Conservation (phyloP, 2,888 invertebrate species). For the Osedax frankpressi region DNA sequence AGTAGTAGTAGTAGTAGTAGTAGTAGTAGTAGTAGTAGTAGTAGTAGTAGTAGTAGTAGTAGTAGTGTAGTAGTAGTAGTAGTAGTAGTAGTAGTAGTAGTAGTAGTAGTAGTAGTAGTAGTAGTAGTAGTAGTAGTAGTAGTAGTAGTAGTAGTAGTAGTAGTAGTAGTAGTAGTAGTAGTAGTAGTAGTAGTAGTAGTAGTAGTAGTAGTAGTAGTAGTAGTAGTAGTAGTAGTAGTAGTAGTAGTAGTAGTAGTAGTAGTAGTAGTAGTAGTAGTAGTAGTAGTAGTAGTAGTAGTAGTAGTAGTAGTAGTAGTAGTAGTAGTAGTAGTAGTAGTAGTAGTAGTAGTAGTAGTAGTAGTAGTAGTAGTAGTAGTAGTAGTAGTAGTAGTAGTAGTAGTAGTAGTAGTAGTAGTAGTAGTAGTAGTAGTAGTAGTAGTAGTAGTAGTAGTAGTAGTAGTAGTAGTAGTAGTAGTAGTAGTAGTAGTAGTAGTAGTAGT, state of each 20-base stretch:
- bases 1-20: slow-evolving; percentile 25
- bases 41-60: slow-evolving; percentile 21
- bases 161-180: slow-evolving; percentile 24
- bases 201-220: slow-evolving; percentile 25
- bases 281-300: slow-evolving; percentile 23
- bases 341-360: slow-evolving; percentile 22
- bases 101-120: slow-evolving; percentile 23
- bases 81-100: slow-evolving; percentile 20
- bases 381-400: slow-evolving; percentile 21
- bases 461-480: slow-evolving; percentile 23
- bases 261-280: slow-evolving; percentile 24
- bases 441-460: slow-evolving; percentile 24
- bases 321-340: slow-evolving; percentile 23
- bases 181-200: slow-evolving; percentile 21
- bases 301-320: slow-evolving; percentile 24
- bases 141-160: slow-evolving; percentile 24
- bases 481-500: slow-evolving; percentile 21
- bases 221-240: slow-evolving; percentile 20
- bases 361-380: slow-evolving; percentile 24
- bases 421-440: slow-evolving; percentile 21
- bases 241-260: not conserved
- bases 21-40: slow-evolving; percentile 21
- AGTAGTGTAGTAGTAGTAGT: slow-evolving; percentile 20
- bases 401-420: slow-evolving; percentile 25
- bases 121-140: slow-evolving; percentile 24